Evolutionary conservation across 2,888 invertebrate genomes (phyloP).

Genomic region (Lepidochitona cinerea): DNA sequence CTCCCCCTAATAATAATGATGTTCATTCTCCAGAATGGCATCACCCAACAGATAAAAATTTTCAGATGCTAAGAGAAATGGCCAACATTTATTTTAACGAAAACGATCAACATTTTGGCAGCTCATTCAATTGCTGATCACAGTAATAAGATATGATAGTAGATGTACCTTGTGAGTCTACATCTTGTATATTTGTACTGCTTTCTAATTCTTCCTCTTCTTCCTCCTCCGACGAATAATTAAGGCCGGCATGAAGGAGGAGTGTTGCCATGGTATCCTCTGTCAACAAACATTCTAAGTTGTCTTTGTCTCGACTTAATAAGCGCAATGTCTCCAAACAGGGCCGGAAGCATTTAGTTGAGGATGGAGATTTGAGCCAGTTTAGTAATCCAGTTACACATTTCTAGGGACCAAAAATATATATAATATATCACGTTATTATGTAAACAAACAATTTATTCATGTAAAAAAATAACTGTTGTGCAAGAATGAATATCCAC

Average conservation of each 20-base stretch:
- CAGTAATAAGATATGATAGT: too few relatives aligned
- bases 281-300: slow-evolving; percentile 56
- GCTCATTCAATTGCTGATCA: too few relatives aligned
- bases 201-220: slow-evolving; percentile 34
- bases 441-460: background rate
- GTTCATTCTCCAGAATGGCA: too few relatives aligned
- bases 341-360: slow-evolving; percentile 40
- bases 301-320: slow-evolving; percentile 64
- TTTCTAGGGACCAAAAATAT: slow-evolving; percentile 41
- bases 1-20: too few relatives aligned
- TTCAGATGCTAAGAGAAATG: too few relatives aligned
- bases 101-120: too few relatives aligned
- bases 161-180: slow-evolving; percentile 50
- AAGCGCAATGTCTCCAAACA: slow-evolving; percentile 64
- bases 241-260: slow-evolving; percentile 60
- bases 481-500: too few relatives aligned
- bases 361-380: slow-evolving; percentile 35
- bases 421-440: background rate
- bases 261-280: slow-evolving; percentile 53
- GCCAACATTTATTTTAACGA: too few relatives aligned
- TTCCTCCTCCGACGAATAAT: slow-evolving; percentile 55
- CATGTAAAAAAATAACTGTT: too few relatives aligned
- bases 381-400: slow-evolving; percentile 44
- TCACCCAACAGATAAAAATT: too few relatives aligned
- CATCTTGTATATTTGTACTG: slow-evolving; percentile 49